These are phyloP conservation scores for Pristionchus maxplancki DNA, from an alignment of 2,888 invertebrate species.

Conservation along the genomic window DNA sequence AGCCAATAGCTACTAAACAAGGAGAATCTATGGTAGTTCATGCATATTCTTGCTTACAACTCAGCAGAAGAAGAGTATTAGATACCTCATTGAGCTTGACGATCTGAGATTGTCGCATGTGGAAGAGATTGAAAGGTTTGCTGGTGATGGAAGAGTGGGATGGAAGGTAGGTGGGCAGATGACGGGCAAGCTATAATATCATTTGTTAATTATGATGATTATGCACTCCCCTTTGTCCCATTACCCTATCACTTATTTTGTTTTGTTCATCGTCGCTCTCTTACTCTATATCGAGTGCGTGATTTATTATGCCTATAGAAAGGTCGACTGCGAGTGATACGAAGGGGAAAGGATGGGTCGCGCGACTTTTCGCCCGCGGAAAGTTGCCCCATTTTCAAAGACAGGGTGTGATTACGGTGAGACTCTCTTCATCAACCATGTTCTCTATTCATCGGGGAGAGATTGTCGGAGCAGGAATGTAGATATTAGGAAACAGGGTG, in stretches of 20 bases:
- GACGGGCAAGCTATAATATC: conserved; percentile 31
- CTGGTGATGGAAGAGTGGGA: conserved; percentile 37
- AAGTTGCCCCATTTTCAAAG: conserved; percentile 4
- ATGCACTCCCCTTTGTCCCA: not conserved
- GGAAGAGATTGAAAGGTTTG: conserved; percentile 49
- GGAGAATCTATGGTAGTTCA: not conserved
- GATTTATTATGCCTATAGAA: conserved; percentile 14
- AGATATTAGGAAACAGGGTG: not conserved
- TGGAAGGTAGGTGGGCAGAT: conserved; percentile 38
- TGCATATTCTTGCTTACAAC: too few species aligned
- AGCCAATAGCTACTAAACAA: not conserved
- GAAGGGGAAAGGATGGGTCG: not conserved
- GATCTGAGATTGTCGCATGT: conserved; percentile 32
- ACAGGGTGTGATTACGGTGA: not conserved
- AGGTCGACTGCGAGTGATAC: not conserved
- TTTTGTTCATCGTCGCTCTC: not conserved
- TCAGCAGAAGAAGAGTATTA: too few species aligned
- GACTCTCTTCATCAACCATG: not conserved
- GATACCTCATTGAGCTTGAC: conserved; percentile 42
- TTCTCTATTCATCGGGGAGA: too few species aligned
- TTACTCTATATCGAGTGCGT: conserved; percentile 19
- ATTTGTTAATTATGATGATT: not conserved
- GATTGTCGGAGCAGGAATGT: not conserved
- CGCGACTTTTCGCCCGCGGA: conserved; percentile 5
- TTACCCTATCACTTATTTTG: not conserved